Base-by-base conservation (phyloP, 2,888 invertebrate genomes). In the Plagodis pulveraria region DNA sequence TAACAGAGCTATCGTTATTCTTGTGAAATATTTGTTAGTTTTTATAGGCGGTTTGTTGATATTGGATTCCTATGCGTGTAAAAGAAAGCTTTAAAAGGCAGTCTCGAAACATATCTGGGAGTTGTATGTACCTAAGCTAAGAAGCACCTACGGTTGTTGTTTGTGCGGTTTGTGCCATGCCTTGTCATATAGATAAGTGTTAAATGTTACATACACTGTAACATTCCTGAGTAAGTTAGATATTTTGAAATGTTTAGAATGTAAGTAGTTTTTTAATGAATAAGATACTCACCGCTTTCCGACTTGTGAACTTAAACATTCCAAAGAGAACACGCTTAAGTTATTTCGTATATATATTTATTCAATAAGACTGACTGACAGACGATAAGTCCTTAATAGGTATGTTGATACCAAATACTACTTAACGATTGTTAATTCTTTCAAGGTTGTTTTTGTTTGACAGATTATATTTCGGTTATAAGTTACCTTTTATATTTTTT, bases 321-420 rank as follows among this genome's bases (percentile, higher is more conserved):
- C 82, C 83, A 80, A 73, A 54, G 47, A 73, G 56, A 73, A 69
- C 73, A 76, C 70, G 71, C 70, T 78, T 78, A 76, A 74, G 67
- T 76, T 76, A 73, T 66, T 70, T 59, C 59, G 48, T 76, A 64
- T 70, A 65, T 72, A 76, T 78, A 78, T 79, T 79, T 80, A 79
- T 80, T 78, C 63, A 76, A 80, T 80, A 84, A 84, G 84, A 84
- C 84, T 84, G 84, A 84, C 81, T 74, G 80, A 79, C 80, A 71
- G 79, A 83, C 81, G 72, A 74, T 75, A 74, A 73, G 76, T 78
- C 68, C 69, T 69, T 69, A 70, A 69, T 72, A 71, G 77, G 66
- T 79, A 76, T 72, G 58, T 69, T 66, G 42, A 64, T 77, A 78
- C 70, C 77, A 66, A 70, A 72, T 42, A 65, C 57, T 53, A 51